These are phyloP conservation scores for Reticulitermes lucifugus DNA, from an alignment of 2,888 invertebrate genomes.

Conservation along the genomic window DNA sequence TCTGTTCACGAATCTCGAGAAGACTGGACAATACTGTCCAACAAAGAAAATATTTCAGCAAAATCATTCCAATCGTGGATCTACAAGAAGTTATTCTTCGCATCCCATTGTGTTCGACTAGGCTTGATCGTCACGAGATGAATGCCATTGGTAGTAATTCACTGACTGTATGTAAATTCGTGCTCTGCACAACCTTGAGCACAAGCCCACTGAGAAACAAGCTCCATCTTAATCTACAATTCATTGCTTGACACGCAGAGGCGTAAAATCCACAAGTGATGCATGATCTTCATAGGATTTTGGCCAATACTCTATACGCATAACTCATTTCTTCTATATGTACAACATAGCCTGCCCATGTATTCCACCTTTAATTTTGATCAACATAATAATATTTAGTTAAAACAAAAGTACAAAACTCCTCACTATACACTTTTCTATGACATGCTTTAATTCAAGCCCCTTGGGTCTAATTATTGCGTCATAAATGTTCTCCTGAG, in stretches of 20 bases:
- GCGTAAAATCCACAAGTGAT: not conserved
- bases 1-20: not conserved
- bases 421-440: no score
- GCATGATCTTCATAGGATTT: no score
- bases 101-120: not conserved
- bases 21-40: not conserved
- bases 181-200: not conserved
- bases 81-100: not conserved
- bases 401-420: no score
- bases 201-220: not conserved
- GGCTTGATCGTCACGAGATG: slow-evolving; percentile 3
- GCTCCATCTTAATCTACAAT: not conserved
- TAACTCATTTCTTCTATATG: no score
- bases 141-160: not conserved
- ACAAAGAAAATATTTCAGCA: slow-evolving; percentile 21
- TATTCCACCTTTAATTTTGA: no score
- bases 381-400: no score
- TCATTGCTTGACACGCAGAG: no score
- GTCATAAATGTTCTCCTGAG: no score
- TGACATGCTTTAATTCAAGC: no score
- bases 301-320: no score
- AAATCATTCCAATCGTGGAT: not conserved
- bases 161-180: slow-evolving; percentile 17
- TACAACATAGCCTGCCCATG: no score
- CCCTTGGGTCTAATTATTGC: no score